A percentile compares a stretch with the other conserved stretches of the same genome.
phyloP scores from a whole-genome alignment of 2,797 vertebrate genomes.

The Vireo griseus region DNA sequence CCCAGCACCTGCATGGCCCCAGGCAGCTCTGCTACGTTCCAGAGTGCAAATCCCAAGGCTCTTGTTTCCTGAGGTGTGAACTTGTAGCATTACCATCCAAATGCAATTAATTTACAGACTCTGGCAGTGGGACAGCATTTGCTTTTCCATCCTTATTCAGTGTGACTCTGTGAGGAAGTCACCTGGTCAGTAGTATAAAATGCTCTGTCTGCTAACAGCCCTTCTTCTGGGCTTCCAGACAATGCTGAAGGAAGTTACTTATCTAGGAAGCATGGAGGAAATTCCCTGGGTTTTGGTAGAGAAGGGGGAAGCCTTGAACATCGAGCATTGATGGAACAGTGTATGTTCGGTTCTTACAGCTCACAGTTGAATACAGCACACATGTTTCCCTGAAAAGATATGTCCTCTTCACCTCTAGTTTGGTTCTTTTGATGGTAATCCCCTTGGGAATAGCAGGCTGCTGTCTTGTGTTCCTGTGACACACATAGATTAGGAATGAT shows the following conservation, averaged over 20 bases:
- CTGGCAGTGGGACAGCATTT: neutral
- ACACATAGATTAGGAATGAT: neutral
- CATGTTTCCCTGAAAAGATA: neutral
- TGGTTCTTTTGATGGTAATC: constrained; percentile 31
- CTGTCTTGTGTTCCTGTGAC: constrained; percentile 28
- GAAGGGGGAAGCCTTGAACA: neutral
- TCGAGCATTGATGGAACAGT: neutral
- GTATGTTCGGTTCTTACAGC: neutral
- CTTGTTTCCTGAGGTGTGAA: constrained; percentile 40
- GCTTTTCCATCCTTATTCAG: neutral
- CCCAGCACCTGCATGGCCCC: constrained; percentile 25
- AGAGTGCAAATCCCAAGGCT: constrained; percentile 32
- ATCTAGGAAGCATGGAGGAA: neutral
- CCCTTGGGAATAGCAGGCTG: constrained; percentile 13
- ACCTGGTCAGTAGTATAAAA: neutral
- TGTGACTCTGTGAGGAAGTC: neutral
- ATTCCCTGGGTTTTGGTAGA: neutral
- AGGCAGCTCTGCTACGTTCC: neutral
- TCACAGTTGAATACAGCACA: neutral
- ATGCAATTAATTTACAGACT: constrained; percentile 12
- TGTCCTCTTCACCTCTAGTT: constrained; percentile 2
- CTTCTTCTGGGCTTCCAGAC: neutral
- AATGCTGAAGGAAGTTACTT: neutral
- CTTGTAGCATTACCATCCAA: neutral
- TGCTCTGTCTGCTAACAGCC: neutral